Conservation (phyloP, 1,140 invertebrate genomes). For the Hestina assimilis region DNA sequence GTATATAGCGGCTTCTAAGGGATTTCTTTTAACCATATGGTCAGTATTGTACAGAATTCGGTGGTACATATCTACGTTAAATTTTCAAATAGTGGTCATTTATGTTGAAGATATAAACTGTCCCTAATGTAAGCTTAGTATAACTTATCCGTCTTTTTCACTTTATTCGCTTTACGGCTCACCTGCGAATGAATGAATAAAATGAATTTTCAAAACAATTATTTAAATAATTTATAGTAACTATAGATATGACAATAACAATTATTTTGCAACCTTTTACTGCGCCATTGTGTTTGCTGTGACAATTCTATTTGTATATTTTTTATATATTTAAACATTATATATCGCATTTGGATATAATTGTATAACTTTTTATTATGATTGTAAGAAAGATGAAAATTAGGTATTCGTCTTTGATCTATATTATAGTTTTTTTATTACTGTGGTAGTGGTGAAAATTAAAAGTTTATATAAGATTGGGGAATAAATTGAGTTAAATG, state of each 20-base stretch:
- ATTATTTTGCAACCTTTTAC: too few relatives aligned
- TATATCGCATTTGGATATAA: not conserved
- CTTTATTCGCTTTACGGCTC: conserved; percentile 16
- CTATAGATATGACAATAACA: too few relatives aligned
- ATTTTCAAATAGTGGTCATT: not conserved
- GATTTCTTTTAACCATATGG: not conserved
- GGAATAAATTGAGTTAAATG: too few relatives aligned
- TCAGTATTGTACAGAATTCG: conserved; percentile 10
- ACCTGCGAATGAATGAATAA: not conserved
- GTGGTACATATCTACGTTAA: conserved; percentile 19
- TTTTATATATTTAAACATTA: not conserved
- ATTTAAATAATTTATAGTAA: too few relatives aligned
- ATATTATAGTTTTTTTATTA: too few relatives aligned
- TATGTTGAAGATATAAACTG: not conserved
- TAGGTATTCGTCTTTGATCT: too few relatives aligned
- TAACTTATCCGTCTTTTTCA: conserved; percentile 4
- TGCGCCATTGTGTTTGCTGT: too few relatives aligned
- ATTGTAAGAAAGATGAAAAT: too few relatives aligned
- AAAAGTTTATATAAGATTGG: too few relatives aligned
- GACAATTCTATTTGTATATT: too few relatives aligned
- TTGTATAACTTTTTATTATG: too few relatives aligned
- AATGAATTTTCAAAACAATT: not conserved
- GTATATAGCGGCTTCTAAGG: conserved; percentile 3
- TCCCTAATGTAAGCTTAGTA: not conserved
- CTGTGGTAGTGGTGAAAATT: too few relatives aligned